Conservation (phyloP, 2,797 vertebrate species). For the Benthosema pterotum region DNA sequence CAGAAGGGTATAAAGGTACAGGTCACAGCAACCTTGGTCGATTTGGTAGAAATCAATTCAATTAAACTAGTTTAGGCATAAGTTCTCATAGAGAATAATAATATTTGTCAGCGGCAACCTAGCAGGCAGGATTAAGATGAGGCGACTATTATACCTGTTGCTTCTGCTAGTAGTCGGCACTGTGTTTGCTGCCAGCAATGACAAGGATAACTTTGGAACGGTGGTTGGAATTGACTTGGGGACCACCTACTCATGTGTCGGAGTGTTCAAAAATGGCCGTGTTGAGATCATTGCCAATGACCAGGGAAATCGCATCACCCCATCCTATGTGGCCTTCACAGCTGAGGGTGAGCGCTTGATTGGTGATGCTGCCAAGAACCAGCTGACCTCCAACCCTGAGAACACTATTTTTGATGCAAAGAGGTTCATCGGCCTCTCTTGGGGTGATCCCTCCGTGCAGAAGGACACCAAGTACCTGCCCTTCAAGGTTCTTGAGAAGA, state of each 20-base stretch:
- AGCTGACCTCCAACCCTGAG: slow-evolving; percentile 95
- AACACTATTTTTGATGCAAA: slow-evolving; percentile 97
- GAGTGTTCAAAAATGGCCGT: slow-evolving; percentile 98
- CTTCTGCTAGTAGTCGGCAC: slow-evolving; percentile 72
- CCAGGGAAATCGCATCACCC: slow-evolving; percentile 96
- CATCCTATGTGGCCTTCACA: slow-evolving; percentile 96
- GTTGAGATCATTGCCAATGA: slow-evolving; percentile 96
- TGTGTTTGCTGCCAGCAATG: slow-evolving; percentile 85
- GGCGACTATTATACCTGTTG: slow-evolving; percentile 69
- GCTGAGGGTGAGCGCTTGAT: slow-evolving; percentile 92
- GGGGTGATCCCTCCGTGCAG: slow-evolving; percentile 89
- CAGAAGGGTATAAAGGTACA: no score
- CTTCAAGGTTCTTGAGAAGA: slow-evolving; percentile 95
- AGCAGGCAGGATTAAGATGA: slow-evolving; percentile 70
- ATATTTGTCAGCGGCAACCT: no score
- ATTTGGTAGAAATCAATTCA: no score
- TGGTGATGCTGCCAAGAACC: slow-evolving; percentile 95
- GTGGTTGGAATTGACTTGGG: slow-evolving; percentile 93
- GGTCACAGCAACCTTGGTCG: no score
- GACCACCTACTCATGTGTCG: slow-evolving; percentile 94
- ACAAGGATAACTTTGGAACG: slow-evolving; percentile 89
- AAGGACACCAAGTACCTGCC: slow-evolving; percentile 94
- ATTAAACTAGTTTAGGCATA: no score
- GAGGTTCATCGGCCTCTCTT: slow-evolving; percentile 89
- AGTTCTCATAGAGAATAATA: no score